These are phyloP conservation scores for Labeo catla DNA, from an alignment of 2,113 vertebrate genomes.

Conservation along the genomic window DNA sequence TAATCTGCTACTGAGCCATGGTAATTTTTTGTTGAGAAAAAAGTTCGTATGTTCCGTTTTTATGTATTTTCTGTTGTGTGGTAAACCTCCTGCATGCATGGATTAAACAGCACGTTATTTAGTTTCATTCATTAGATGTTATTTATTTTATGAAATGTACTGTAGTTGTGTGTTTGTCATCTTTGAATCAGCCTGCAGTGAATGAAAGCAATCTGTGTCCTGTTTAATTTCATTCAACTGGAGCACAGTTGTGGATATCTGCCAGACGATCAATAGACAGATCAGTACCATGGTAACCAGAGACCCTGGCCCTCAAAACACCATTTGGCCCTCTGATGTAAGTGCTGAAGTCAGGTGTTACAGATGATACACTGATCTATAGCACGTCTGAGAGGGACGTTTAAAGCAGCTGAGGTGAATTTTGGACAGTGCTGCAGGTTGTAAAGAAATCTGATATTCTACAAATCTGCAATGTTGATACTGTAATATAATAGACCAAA, in stretches of 20 bases:
- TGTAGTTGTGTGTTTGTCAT: not conserved
- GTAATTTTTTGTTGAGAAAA: not conserved
- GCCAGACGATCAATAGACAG: slow-evolving; percentile 57
- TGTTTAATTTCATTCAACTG: not conserved
- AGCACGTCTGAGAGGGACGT: not conserved
- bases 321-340: slow-evolving; percentile 5
- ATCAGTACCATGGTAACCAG: slow-evolving; percentile 28
- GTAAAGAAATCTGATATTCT: not conserved
- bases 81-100: not conserved
- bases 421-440: not conserved
- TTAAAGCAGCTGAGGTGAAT: not conserved
- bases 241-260: slow-evolving; percentile 53
- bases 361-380: not conserved
- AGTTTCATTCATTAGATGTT: not conserved
- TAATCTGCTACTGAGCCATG: not conserved
- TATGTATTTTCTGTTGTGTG: not conserved
- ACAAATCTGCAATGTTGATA: not conserved
- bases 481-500: too few relatives aligned
- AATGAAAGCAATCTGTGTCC: not conserved
- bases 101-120: not conserved
- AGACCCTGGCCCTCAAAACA: not conserved
- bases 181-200: not conserved
- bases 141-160: not conserved
- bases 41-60: not conserved
- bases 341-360: not conserved